A percentile compares a stretch with the other conserved stretches of the same genome.
Evolutionary conservation across 2,797 vertebrate species (phyloP).

Genomic region (Knipowitschia caucasica): DNA sequence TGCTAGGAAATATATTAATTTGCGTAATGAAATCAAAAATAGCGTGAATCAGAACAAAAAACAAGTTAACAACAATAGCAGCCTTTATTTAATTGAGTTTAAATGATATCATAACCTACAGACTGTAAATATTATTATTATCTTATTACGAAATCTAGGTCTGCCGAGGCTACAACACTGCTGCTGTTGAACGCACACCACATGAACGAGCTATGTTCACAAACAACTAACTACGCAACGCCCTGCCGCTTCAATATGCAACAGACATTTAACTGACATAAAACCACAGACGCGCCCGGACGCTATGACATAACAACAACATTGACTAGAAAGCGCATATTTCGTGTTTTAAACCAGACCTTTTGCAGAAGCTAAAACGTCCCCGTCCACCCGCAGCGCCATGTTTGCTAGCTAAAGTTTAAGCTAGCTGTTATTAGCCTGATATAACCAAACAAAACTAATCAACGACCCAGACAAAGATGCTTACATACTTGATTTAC

Average conservation of each 20-base stretch:
- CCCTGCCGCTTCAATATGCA: neutral
- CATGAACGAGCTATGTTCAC: neutral
- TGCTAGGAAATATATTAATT: no score
- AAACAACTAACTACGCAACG: neutral
- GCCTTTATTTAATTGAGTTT: no score
- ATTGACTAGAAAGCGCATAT: neutral
- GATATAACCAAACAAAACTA: neutral
- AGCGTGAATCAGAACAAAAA: no score
- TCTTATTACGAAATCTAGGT: no score
- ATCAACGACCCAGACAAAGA: neutral
- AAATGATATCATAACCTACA: no score
- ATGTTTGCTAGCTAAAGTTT: slow-evolving; percentile 22
- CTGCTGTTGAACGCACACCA: slow-evolving; percentile 1
- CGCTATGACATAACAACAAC: neutral
- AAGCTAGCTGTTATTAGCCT: slow-evolving; percentile 19
- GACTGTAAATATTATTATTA: no score
- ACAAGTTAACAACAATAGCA: no score
- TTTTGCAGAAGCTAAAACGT: slow-evolving; percentile 16
- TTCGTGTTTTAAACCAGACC: slow-evolving; percentile 40
- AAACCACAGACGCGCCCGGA: no score
- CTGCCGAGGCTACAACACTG: no score
- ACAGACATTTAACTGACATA: neutral
- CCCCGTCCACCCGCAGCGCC: slow-evolving; percentile 36
- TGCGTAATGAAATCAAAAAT: no score
- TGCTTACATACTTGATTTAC: neutral